phyloP scores from a whole-genome alignment of 2,888 invertebrate species.

The Reticulitermes lucifugus region DNA sequence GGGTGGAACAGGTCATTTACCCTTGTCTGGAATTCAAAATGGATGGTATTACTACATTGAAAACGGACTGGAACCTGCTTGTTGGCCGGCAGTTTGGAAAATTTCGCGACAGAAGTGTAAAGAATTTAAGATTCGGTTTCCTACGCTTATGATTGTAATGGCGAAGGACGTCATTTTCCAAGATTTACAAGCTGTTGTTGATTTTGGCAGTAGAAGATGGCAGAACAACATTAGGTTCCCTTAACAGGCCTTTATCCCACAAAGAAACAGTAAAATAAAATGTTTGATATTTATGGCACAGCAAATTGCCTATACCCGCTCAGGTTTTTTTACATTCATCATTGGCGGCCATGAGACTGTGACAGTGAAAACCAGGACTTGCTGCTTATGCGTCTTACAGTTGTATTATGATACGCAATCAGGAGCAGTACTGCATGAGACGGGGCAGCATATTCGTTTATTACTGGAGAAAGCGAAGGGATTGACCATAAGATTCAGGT shows the following conservation, averaged over 20 bases:
- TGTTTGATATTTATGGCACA: neutral
- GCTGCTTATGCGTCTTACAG: neutral
- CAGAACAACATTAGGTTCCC: constrained; percentile 38
- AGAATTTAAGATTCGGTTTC: constrained; percentile 36
- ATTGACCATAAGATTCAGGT: neutral
- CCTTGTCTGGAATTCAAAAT: neutral
- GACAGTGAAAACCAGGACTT: constrained; percentile 24
- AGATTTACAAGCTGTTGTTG: constrained; percentile 31
- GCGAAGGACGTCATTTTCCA: constrained; percentile 25
- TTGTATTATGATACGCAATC: constrained; percentile 6
- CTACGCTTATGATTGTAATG: constrained; percentile 37
- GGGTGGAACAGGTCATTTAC: neutral
- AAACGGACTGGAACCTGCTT: constrained; percentile 21
- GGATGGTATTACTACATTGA: constrained; percentile 38
- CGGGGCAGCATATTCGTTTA: neutral
- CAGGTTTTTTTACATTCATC: constrained; percentile 37
- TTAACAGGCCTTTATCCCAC: constrained; percentile 34
- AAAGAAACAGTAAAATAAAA: constrained; percentile 32
- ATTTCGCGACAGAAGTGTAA: constrained; percentile 38
- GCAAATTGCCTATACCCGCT: constrained; percentile 31
- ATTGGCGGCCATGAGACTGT: constrained; percentile 39
- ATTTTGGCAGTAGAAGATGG: constrained; percentile 44
- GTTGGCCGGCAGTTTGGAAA: constrained; percentile 43
- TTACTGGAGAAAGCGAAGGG: constrained; percentile 20
- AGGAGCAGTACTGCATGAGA: neutral